Base-by-base conservation (phyloP, 2,888 invertebrate species). In the Drosophila cognata region DNA sequence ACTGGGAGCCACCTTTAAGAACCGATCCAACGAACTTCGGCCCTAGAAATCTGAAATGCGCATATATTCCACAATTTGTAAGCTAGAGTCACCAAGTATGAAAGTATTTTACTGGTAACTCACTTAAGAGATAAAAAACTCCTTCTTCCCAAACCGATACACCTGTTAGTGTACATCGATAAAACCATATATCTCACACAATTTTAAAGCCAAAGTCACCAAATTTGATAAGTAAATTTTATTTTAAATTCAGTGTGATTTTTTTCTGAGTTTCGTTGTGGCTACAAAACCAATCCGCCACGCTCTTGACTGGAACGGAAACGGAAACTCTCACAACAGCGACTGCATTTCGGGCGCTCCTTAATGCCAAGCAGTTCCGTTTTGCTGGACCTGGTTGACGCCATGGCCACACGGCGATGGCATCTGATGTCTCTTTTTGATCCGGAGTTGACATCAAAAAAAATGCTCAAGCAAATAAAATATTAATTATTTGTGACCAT, bases 391-490 rank as follows among this genome's bases (percentile, higher is more conserved):
- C 61, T 71, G 76, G 71, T 76, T 76, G 66, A 50, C 63, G 61
- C 60, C 38, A 51, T 43, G 5, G 43, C n/a, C 11, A 43, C 43
- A 43, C 43, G 63, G 38, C 50, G 36, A 36, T 21, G 38, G 29
- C 56, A 21, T 53, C 16, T 29, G 50, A 28, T 41, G 67, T n/a
- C 43, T 18, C 8, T 11, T 21, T 11, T 21, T 43, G 21, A n/a
- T 5, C 21, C n/a, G 43, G n/a, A 25, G 60, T 31, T 67, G 60
- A 76, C 67, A 55, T 36, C 3, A 7, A 36, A 36, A 36, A 67
- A 76, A 67, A 61, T 51, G 67, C 38, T 50, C 38, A 72, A 58
- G 73, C 77, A 68, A 77, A 72, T 77, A 43, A 77, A 77, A 73
- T 77, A 73, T 77, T 77, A 65, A 73, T 77, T 73, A 33, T 33